A percentile compares a stretch with the other conserved stretches of the same genome.
phyloP scores from a whole-genome alignment of 2,797 vertebrate genomes.

The Cygnus olor region DNA sequence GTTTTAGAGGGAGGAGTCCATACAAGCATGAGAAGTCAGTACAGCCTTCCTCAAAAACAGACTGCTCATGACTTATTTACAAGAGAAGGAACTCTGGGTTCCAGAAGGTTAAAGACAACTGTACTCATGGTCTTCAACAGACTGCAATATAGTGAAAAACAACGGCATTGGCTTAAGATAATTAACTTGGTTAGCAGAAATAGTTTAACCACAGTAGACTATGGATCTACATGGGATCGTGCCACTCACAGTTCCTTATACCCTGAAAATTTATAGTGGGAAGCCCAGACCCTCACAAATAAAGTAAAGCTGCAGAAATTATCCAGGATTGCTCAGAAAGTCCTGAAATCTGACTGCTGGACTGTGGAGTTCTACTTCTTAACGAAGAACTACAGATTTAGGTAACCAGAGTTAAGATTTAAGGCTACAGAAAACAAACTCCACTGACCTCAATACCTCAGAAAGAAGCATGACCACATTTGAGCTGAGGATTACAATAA shows the following conservation, averaged over 20 bases:
- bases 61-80: background rate
- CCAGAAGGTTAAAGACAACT: constrained; percentile 5
- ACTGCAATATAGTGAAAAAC: constrained; percentile 14
- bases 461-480: background rate
- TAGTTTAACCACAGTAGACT: background rate
- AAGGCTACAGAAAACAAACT: background rate
- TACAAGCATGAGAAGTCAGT: background rate
- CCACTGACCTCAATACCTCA: background rate
- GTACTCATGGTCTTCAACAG: background rate
- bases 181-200: background rate
- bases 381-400: background rate
- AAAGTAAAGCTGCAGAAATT: background rate
- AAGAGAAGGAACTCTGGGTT: background rate
- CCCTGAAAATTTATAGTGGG: background rate
- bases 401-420: background rate
- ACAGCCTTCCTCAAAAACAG: background rate
- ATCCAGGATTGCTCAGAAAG: background rate
- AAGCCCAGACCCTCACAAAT: background rate
- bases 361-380: background rate
- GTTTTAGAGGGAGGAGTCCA: background rate
- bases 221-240: background rate
- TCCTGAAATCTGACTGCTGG: background rate
- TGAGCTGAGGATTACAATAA: background rate
- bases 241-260: background rate
- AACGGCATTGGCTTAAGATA: background rate